Percentiles rank a stretch among this genome's conserved stretches.
These are phyloP conservation scores for Aspidapion aeneum DNA, from an alignment of 2,888 invertebrate genomes.

Conservation along the genomic window DNA sequence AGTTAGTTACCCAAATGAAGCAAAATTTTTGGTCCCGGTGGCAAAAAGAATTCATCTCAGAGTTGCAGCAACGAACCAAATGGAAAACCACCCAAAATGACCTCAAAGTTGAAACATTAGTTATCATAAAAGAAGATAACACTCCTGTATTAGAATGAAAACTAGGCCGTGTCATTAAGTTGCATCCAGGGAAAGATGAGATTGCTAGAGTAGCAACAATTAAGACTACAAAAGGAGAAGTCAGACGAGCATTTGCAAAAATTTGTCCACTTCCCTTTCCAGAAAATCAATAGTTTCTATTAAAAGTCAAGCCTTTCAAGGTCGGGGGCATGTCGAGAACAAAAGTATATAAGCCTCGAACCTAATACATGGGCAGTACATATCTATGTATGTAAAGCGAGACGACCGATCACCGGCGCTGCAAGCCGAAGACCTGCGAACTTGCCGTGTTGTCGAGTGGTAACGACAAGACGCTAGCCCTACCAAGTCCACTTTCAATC, in stretches of 20 bases:
- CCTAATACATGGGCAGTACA: too few relatives aligned
- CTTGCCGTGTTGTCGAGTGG: too few relatives aligned
- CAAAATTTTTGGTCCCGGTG: slow-evolving; percentile 15
- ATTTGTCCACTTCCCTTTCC: not conserved
- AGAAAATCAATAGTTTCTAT: not conserved
- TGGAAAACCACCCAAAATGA: not conserved
- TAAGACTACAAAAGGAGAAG: not conserved
- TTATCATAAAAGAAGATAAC: slow-evolving; percentile 9
- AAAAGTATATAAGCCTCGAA: too few relatives aligned
- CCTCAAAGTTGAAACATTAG: not conserved
- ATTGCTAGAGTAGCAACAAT: not conserved
- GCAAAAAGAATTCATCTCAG: slow-evolving; percentile 11
- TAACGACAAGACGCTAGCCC: too few relatives aligned
- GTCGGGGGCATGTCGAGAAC: not conserved
- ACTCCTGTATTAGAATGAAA: slow-evolving; percentile 9
- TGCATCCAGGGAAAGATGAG: not conserved
- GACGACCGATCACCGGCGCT: too few relatives aligned
- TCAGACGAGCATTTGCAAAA: not conserved
- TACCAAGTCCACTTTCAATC: too few relatives aligned
- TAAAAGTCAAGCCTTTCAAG: not conserved
- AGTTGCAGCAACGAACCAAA: slow-evolving; percentile 10
- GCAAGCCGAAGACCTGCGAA: too few relatives aligned
- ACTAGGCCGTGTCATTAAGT: not conserved
- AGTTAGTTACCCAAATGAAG: not conserved
- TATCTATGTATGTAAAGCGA: too few relatives aligned